Percentiles rank a stretch among this genome's conserved stretches.
Evolutionary conservation across 2,113 vertebrate species (phyloP).

Genomic region (Rafetus swinhoei): DNA sequence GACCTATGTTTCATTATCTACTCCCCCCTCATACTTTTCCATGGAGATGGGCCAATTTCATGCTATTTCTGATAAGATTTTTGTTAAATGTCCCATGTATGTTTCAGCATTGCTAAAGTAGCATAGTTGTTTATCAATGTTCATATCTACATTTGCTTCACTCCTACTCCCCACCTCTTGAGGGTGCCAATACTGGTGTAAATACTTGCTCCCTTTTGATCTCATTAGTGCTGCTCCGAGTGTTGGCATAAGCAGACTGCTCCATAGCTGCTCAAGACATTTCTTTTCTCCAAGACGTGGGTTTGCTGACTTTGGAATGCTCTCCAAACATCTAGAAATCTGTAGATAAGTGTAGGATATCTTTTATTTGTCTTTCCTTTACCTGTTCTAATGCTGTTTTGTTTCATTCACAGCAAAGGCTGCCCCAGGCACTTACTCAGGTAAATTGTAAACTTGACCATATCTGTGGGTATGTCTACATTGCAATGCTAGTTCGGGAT

Average conservation of each 20-base stretch:
- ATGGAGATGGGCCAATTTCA: not conserved
- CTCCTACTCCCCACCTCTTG: not conserved
- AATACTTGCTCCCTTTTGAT: not conserved
- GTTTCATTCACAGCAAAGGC: conserved; percentile 30
- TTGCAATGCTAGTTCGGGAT: too few relatives aligned
- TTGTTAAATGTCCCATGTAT: not conserved
- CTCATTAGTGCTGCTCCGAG: not conserved
- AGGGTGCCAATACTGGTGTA: not conserved
- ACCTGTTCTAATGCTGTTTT: not conserved
- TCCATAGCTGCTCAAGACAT: not conserved
- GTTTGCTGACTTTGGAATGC: not conserved
- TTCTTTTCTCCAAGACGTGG: not conserved
- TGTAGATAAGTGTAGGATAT: not conserved
- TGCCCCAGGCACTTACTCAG: fast-evolving
- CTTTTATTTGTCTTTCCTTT: not conserved
- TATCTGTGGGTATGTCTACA: too few relatives aligned
- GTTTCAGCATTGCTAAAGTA: not conserved
- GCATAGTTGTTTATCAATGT: not conserved
- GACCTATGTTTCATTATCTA: not conserved
- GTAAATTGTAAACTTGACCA: conserved; percentile 31
- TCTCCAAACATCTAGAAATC: not conserved
- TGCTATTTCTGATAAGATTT: not conserved
- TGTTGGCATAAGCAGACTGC: not conserved
- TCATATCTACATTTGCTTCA: not conserved
- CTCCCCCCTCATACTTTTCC: not conserved